Evolutionary conservation across 1,140 invertebrate genomes (phyloP), one percentile per base, ranked within the genome.

Genomic region (Apis florea): DNA sequence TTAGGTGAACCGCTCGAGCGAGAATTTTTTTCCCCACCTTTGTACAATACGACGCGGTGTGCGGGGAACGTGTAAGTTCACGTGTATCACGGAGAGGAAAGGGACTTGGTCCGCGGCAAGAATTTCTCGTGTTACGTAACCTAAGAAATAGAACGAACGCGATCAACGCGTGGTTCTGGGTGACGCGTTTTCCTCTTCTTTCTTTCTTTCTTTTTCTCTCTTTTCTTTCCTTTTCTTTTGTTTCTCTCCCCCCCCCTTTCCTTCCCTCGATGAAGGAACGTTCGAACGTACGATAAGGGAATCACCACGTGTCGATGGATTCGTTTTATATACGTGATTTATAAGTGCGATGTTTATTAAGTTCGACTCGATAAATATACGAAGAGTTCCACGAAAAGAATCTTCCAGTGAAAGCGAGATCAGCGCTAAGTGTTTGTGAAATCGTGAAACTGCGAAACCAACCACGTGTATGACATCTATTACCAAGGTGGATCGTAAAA

Each of bases 71-170:
- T 26, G 21, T 51, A 64, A 72, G 69, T 72, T 79, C 31, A 21
- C 51, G 17, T 40, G 51, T 47, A 61, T 26, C 4, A 0, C 2
- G 10, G 15, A n/a, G 49, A 19, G 49, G 5, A 21, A 67, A 31
- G n/a, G 56, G 26, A 49, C 31, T 54, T 58, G 59, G 3, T 26
- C 54, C 4, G 21, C 21, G 9, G 24, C 13, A 21, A 58, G 61
- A 17, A 58, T 64, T 66, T 21, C 70, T n/a, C 49, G 24, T 51
- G 79, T 81, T 81, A 81, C 79, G 72, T 68, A 81, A 81, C 53
- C 19, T n/a, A 4, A 40, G 8, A n/a, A 47, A 15, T 15, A 61
- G n/a, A 61, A 75, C 51, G 53, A 81, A 74, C 24, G 53, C 51
- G 59, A 49, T 56, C 13, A 19, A 53, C 26, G 56, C 31, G 17